Evolutionary conservation across 2,888 invertebrate genomes (phyloP), one percentile per base, ranked within the genome.

Genomic region (Amblyjoppa proteus): DNA sequence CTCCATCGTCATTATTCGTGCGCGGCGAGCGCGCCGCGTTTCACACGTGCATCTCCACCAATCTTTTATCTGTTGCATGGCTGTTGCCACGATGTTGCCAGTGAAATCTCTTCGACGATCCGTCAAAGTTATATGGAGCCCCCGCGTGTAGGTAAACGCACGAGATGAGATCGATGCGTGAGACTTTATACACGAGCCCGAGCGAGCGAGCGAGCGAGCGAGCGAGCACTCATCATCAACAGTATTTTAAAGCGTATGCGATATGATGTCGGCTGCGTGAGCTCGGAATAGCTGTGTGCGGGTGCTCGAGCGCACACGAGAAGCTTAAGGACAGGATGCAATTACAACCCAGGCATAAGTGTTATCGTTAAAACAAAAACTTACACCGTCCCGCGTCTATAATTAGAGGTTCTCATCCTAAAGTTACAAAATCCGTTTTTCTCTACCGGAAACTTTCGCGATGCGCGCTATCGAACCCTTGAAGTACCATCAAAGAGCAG

Each of bases 301-400:
- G 81, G 84, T 83, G 81, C 87, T 64, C 74, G 81, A 81, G 80
- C 68, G 85, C 82, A 38, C 85, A 84, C 82, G 83, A 74, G 82
- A 85, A 79, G 84, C 87, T 85, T 88, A 86, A 86, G 83, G 83
- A 85, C 86, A 86, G 86, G 86, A 86, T 86, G 86, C 86, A 86
- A 86, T 86, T 86, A 86, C 86, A 83, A 86, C 87, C 71, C 76
- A 79, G 87, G 85, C 90, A 91, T 92, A 92, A 92, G 89, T 90
- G 92, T 92, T 93, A 93, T 93, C 92, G 91, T 92, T 91, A 90
- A 91, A 90, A 90, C 91, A 90, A 92, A 93, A 92, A 91, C 90
- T 89, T 85, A 87, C 85, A 84, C 86, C 83, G 71, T 70, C 70
- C 81, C 61, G 70, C 85, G 84, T 70, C 81, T 88, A 85, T 91